Conservation (phyloP, 2,888 invertebrate genomes). For the Himalopsyche japonica region DNA sequence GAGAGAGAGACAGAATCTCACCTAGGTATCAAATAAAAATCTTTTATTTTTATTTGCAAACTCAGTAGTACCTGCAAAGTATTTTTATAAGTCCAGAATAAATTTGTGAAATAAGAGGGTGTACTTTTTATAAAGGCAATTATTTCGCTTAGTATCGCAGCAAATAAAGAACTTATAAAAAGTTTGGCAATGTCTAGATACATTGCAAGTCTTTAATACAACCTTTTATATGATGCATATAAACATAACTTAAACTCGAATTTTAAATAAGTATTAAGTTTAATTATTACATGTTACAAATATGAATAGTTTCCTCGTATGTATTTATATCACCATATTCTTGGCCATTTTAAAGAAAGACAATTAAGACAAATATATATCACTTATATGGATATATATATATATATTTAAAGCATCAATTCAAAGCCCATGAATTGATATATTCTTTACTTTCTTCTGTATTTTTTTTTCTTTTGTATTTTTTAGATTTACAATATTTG, state of each 20-base stretch:
- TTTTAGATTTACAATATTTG: too few relatives aligned
- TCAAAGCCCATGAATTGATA: too few relatives aligned
- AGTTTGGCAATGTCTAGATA: neutral
- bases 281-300: too few relatives aligned
- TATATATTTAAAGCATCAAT: too few relatives aligned
- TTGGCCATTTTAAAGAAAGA: too few relatives aligned
- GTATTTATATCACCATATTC: too few relatives aligned
- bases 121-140: neutral
- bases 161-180: neutral
- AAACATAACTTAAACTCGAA: neutral
- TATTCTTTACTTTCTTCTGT: too few relatives aligned
- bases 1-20: conserved; percentile 8
- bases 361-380: too few relatives aligned
- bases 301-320: too few relatives aligned
- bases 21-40: conserved; percentile 18
- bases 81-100: conserved; percentile 38
- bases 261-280: neutral
- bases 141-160: neutral
- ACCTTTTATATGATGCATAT: neutral
- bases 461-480: too few relatives aligned
- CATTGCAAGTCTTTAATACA: neutral
- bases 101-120: conserved; percentile 29
- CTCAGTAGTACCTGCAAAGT: conserved; percentile 32
- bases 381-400: too few relatives aligned
- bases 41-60: conserved; percentile 39